These are phyloP conservation scores for Lasioglossum oenotherae DNA, from an alignment of 2,888 invertebrate species.

Conservation along the genomic window DNA sequence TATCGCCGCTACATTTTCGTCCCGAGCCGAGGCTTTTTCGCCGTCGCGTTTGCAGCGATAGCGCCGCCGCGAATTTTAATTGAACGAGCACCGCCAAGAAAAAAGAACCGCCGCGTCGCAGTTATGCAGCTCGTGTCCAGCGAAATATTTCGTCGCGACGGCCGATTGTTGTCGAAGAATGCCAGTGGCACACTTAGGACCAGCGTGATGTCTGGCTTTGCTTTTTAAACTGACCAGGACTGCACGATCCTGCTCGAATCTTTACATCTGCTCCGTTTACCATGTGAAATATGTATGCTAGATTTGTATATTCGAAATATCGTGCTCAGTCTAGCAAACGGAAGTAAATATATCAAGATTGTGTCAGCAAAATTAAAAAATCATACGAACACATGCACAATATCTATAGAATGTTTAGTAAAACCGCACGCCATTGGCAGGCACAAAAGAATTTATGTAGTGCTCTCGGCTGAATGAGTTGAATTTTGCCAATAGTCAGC, in stretches of 20 bases:
- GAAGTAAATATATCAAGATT: neutral
- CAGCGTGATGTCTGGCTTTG: neutral
- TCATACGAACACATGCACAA: neutral
- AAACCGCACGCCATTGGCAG: neutral
- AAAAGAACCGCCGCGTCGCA: neutral
- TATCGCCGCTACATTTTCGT: neutral
- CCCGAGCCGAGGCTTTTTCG: neutral
- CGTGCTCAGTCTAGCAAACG: neutral
- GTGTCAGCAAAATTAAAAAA: neutral
- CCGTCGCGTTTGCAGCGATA: neutral
- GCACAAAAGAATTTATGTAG: neutral
- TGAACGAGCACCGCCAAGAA: neutral
- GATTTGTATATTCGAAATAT: neutral
- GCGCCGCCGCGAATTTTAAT: neutral
- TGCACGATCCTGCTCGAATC: neutral
- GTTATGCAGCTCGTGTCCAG: neutral
- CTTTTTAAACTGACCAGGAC: neutral
- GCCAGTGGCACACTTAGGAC: neutral
- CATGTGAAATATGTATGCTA: neutral
- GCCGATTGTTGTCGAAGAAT: neutral
- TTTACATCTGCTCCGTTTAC: neutral
- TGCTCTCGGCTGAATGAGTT: neutral
- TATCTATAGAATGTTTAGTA: neutral
- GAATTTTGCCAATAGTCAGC: too few relatives aligned
- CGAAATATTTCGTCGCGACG: neutral